phyloP scores from a whole-genome alignment of 2,888 invertebrate species.

The Dromius quadrimaculatus region DNA sequence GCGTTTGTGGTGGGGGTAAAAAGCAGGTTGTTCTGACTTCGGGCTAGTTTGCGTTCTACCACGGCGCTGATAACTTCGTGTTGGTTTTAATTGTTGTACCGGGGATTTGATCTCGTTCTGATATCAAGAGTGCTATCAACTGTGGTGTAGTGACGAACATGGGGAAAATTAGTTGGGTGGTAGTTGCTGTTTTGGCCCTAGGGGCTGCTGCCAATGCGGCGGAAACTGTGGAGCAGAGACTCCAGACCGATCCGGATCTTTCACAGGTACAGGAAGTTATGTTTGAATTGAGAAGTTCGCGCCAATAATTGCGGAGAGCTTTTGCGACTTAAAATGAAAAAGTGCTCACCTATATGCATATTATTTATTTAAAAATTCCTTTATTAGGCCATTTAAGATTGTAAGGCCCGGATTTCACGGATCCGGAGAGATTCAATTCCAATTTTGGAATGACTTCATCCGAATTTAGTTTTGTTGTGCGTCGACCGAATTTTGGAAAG shows the following conservation, averaged over 20 bases:
- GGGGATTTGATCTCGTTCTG: constrained; percentile 1
- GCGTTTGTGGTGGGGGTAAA: constrained; percentile 27
- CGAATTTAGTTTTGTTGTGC: too few relatives aligned
- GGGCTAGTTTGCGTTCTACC: constrained; percentile 42
- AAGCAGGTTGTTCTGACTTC: constrained; percentile 43
- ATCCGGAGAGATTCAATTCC: too few relatives aligned
- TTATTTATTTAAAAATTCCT: too few relatives aligned
- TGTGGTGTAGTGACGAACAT: constrained; percentile 13
- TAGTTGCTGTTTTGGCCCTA: constrained; percentile 30
- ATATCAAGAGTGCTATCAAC: constrained; percentile 1
- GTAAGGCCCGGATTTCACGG: too few relatives aligned
- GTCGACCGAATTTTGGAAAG: too few relatives aligned
- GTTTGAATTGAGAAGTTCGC: not conserved
- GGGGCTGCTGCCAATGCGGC: constrained; percentile 52
- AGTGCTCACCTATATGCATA: too few relatives aligned
- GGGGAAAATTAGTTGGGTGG: constrained; percentile 26
- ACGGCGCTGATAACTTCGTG: constrained; percentile 6
- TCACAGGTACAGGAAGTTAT: constrained; percentile 72
- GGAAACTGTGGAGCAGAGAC: constrained; percentile 73
- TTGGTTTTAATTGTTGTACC: not conserved
- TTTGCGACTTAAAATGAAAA: too few relatives aligned
- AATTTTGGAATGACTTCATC: too few relatives aligned
- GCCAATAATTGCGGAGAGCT: not conserved
- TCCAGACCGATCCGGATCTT: constrained; percentile 75
- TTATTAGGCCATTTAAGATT: too few relatives aligned